These are phyloP conservation scores for Muschampia plurimacula DNA, from an alignment of 2,888 invertebrate genomes.

Conservation along the genomic window DNA sequence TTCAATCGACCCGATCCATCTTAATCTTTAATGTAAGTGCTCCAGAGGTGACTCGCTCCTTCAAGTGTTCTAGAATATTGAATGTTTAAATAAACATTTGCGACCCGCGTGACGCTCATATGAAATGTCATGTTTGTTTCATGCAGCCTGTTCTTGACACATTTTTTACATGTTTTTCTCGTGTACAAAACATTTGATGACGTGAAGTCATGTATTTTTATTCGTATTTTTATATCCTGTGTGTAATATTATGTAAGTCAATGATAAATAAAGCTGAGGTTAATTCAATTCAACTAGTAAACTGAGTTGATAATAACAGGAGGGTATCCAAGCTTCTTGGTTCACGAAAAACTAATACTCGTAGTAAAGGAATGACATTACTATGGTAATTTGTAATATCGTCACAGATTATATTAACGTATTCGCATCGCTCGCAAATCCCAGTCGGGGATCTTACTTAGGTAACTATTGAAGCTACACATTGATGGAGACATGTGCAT, in stretches of 20 bases:
- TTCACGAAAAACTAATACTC: not conserved
- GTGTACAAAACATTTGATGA: not conserved
- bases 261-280: not conserved
- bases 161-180: slow-evolving; percentile 8
- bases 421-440: not conserved
- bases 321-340: not conserved
- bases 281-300: not conserved
- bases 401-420: not conserved
- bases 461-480: slow-evolving; percentile 9
- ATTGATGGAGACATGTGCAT: slow-evolving; percentile 27
- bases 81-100: slow-evolving; percentile 25
- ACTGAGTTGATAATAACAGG: not conserved
- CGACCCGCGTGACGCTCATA: slow-evolving; percentile 10
- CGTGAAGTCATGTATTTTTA: not conserved
- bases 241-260: not conserved
- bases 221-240: not conserved
- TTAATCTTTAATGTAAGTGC: not conserved
- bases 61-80: slow-evolving; percentile 7
- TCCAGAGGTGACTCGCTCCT: slow-evolving; percentile 20
- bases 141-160: not conserved
- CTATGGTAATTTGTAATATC: not conserved
- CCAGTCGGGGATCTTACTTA: not conserved
- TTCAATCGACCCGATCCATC: not conserved
- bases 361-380: not conserved
- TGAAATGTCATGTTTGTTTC: slow-evolving; percentile 11